These are phyloP conservation scores for Tethea ocularis DNA, from an alignment of 2,888 invertebrate species.

Conservation along the genomic window DNA sequence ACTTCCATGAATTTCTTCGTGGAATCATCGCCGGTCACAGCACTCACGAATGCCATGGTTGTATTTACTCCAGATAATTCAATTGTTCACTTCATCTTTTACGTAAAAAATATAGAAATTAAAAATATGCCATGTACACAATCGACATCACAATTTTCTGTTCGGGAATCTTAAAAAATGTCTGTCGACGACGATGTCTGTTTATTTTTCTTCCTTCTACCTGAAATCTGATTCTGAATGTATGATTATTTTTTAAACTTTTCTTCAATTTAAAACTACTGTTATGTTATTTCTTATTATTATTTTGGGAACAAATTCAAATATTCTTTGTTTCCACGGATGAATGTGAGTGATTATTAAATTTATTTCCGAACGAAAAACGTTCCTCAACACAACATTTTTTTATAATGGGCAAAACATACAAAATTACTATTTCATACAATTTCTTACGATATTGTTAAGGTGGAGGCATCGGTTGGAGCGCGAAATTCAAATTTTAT, in stretches of 20 bases:
- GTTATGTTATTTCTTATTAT: too few species aligned
- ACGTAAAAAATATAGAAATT: constrained; percentile 59
- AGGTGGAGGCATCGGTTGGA: too few species aligned
- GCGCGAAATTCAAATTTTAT: too few species aligned
- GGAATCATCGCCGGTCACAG: constrained; percentile 86
- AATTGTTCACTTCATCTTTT: constrained; percentile 66
- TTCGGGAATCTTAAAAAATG: constrained; percentile 45
- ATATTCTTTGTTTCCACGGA: too few species aligned
- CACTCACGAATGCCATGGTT: constrained; percentile 87
- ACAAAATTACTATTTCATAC: too few species aligned
- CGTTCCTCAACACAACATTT: not conserved
- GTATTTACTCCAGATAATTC: constrained; percentile 38
- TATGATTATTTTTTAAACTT: too few species aligned
- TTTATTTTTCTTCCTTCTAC: too few species aligned
- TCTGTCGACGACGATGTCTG: too few species aligned
- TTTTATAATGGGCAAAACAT: not conserved
- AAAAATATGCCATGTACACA: constrained; percentile 77
- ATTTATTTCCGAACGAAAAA: constrained; percentile 15
- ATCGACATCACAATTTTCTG: constrained; percentile 68
- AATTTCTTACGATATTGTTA: too few species aligned
- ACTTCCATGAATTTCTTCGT: constrained; percentile 92
- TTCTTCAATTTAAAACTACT: too few species aligned
- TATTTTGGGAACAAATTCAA: not conserved
- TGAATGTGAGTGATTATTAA: too few species aligned
- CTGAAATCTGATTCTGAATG: too few species aligned